These are phyloP conservation scores for Gadus macrocephalus DNA, from an alignment of 2,113 vertebrate species.

Conservation along the genomic window DNA sequence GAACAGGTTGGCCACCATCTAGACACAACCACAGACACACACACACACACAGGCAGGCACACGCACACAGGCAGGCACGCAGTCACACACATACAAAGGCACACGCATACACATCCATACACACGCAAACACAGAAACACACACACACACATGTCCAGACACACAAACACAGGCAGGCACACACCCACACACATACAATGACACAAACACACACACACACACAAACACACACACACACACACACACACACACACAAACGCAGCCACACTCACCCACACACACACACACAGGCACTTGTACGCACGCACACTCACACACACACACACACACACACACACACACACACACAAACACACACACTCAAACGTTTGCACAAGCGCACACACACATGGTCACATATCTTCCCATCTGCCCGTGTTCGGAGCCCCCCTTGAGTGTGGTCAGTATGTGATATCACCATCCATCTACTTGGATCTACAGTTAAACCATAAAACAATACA, in stretches of 20 bases:
- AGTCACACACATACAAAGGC: neutral
- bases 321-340: neutral
- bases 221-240: slow-evolving; percentile 13
- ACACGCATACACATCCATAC: neutral
- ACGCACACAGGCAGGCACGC: neutral
- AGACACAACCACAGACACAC: slow-evolving; percentile 16
- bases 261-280: neutral
- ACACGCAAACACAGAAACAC: too few relatives aligned
- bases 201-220: slow-evolving; percentile 8
- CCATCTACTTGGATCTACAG: too few relatives aligned
- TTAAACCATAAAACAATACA: neutral
- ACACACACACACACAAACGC: slow-evolving; percentile 4
- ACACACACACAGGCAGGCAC: slow-evolving; percentile 1
- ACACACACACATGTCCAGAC: too few relatives aligned
- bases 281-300: too few relatives aligned
- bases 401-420: too few relatives aligned
- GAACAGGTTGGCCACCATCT: slow-evolving; percentile 93
- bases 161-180: too few relatives aligned
- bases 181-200: too few relatives aligned
- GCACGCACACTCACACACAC: neutral
- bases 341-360: too few relatives aligned
- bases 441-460: too few relatives aligned
- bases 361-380: too few relatives aligned
- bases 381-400: too few relatives aligned
- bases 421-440: too few relatives aligned